Base-by-base conservation (phyloP, 2,888 invertebrate species). In the Venusia cambrica region DNA sequence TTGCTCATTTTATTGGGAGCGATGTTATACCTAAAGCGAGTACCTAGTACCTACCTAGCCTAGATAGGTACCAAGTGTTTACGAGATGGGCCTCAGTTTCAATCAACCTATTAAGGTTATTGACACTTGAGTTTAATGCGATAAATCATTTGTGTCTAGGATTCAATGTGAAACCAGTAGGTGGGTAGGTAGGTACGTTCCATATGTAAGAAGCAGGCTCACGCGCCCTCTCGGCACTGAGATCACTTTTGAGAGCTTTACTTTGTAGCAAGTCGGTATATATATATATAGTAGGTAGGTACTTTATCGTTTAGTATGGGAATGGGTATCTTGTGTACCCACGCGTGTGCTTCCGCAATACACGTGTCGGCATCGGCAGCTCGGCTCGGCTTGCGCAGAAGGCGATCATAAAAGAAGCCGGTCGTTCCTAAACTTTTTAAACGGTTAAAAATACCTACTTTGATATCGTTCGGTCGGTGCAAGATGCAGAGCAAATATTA, bases 321-420 rank as follows among this genome's bases (percentile, higher is more conserved):
- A 51, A 51, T 47, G 29, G 38, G 35, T 39, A 38, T 20, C n/a
- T n/a, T n/a, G n/a, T n/a, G n/a, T n/a, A n/a, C n/a, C n/a, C n/a
- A 37, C 57, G 64, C 58, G 60, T 59, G 55, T 55, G 51, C 55
- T 66, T 61, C 61, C 54, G 56, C 54, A 57, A 48, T 41, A 42
- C 36, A 27, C n/a, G n/a, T n/a, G n/a, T n/a, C n/a, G n/a, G n/a
- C n/a, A n/a, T n/a, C n/a, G n/a, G n/a, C n/a, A n/a, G n/a, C n/a
- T n/a, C n/a, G n/a, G n/a, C n/a, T n/a, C n/a, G n/a, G n/a, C n/a
- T n/a, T n/a, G n/a, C n/a, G n/a, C n/a, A n/a, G n/a, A n/a, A n/a
- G n/a, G n/a, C n/a, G n/a, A n/a, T n/a, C n/a, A n/a, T n/a, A n/a
- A n/a, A n/a, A n/a, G n/a, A n/a, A n/a, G n/a, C n/a, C n/a, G n/a